These are phyloP conservation scores for Mesochorus sp. DNA, from an alignment of 2,888 invertebrate genomes.

Conservation along the genomic window DNA sequence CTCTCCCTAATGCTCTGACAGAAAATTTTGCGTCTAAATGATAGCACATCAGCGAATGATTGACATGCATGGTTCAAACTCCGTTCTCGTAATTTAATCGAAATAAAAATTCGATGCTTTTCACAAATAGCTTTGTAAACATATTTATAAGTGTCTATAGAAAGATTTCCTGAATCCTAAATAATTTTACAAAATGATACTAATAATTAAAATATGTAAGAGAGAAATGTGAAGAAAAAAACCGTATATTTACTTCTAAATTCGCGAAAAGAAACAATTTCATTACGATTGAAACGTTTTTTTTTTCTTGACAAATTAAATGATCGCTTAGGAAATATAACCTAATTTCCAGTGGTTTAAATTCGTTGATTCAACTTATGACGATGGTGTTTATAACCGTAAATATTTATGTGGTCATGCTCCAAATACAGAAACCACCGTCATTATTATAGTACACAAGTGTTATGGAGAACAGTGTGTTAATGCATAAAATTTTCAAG, in stretches of 20 bases:
- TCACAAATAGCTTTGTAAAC: too few relatives aligned
- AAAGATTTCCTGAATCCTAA: too few relatives aligned
- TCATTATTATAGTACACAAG: slow-evolving; percentile 7
- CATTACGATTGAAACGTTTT: neutral
- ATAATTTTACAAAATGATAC: too few relatives aligned
- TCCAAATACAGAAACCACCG: slow-evolving; percentile 23
- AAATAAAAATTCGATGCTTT: too few relatives aligned
- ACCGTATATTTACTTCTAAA: neutral
- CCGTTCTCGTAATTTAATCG: too few relatives aligned
- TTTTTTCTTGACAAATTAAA: neutral
- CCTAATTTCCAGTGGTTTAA: neutral
- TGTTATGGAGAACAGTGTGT: slow-evolving; percentile 1
- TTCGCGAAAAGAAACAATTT: neutral
- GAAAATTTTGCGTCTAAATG: too few relatives aligned
- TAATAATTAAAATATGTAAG: too few relatives aligned
- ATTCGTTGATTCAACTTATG: slow-evolving; percentile 3
- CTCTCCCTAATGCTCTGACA: too few relatives aligned
- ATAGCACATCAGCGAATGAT: too few relatives aligned
- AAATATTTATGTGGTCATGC: slow-evolving; percentile 36
- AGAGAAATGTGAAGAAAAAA: neutral
- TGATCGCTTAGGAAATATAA: neutral
- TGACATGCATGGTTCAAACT: too few relatives aligned
- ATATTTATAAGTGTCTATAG: too few relatives aligned
- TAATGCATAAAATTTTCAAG: neutral
- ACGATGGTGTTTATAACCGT: slow-evolving; percentile 38